Evolutionary conservation across 2,113 vertebrate genomes (phyloP), one percentile per base, ranked within the genome.

Genomic region (Ariopsis seemanni): DNA sequence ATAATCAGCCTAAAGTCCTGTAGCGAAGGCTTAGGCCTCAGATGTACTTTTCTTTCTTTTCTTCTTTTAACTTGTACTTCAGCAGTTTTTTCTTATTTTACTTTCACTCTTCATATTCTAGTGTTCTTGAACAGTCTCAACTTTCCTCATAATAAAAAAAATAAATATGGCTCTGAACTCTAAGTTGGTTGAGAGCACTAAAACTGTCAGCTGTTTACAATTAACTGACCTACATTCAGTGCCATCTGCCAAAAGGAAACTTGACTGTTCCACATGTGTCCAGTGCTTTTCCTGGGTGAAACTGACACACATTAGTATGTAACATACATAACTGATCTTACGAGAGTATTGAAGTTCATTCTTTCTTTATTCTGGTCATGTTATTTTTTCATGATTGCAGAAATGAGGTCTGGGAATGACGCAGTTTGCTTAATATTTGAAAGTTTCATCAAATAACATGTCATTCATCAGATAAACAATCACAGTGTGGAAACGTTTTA

Each of bases 191-290:
- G 12, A 18, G 8, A n/a, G 42, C 63, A 22, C 27, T 52, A 63
- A 62, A 75, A 60, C 63, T 75, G 67, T 17, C 72, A 74, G 22
- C 15, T 83, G 80, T 63, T 83, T 62, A 52, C 67, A 83, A 25
- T 75, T 82, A 55, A 52, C 50, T 89, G 88, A 89, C 84, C 77
- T 86, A 89, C 80, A 86, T 86, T 57, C 65, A 58, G 53, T 52
- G 57, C 69, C 85, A 89, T 89, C 84, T 86, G 72, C 15, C 65
- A 12, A 60, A 50, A 85, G 65, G 20, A 60, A 60, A 72, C 53
- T 12, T 25, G 88, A 15, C n/a, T 55, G 88, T 42, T 89, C 92
- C 87, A 93, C 85, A 91, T 93, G 91, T 83, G 17, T n/a, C 18
- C 78, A 53, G 52, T 84, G 69, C 83, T 69, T 86, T 82, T 72